These are phyloP conservation scores for Phasia obesa DNA, from an alignment of 2,888 invertebrate genomes.

Conservation along the genomic window DNA sequence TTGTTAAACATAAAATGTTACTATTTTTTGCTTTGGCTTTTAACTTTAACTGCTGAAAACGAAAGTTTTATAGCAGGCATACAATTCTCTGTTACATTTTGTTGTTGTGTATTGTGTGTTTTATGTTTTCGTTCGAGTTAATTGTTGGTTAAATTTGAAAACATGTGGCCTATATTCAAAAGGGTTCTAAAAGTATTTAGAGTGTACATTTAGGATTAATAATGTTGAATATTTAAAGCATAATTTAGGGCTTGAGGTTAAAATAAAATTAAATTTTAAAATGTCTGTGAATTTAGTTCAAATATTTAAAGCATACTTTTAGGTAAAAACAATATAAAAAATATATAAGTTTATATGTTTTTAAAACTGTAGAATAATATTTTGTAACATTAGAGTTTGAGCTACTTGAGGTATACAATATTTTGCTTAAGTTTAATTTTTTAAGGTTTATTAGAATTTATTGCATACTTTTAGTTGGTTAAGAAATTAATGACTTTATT, in stretches of 20 bases:
- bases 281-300: not conserved
- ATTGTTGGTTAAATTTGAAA: constrained; percentile 20
- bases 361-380: no score
- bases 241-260: constrained; percentile 36
- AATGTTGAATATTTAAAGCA: constrained; percentile 34
- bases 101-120: not conserved
- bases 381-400: no score
- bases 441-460: no score
- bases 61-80: constrained; percentile 17
- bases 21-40: constrained; percentile 22
- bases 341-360: not conserved
- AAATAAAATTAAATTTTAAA: not conserved
- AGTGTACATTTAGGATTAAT: constrained; percentile 28
- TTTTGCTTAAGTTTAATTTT: no score
- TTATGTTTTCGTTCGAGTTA: constrained; percentile 19
- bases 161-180: constrained; percentile 35
- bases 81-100: constrained; percentile 1
- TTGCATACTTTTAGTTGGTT: no score
- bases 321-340: not conserved
- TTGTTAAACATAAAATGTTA: constrained; percentile 50
- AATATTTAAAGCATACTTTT: constrained; percentile 15
- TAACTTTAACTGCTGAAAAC: constrained; percentile 30
- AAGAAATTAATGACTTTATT: no score
- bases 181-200: not conserved
- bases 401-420: no score